Evolutionary conservation across 2,888 invertebrate genomes (phyloP).

Genomic region (Melinopterus prodromus): DNA sequence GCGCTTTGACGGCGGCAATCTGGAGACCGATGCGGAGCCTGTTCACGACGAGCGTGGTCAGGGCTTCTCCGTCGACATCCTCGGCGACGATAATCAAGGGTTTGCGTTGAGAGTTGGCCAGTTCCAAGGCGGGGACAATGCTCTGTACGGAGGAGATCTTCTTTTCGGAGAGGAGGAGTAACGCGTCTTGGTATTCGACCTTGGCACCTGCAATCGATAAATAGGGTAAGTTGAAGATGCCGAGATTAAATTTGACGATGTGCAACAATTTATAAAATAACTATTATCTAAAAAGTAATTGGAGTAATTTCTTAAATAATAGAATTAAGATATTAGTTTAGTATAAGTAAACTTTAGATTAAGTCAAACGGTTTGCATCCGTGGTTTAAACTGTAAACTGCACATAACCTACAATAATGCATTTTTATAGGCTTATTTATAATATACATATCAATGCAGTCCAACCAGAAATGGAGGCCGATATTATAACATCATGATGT

Average conservation of each 20-base stretch:
- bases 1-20: constrained; percentile 63
- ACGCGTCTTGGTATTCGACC: constrained; percentile 97
- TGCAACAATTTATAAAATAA: too few relatives aligned
- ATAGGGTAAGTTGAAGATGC: constrained; percentile 30
- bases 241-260: not conserved
- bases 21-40: constrained; percentile 61
- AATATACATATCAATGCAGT: too few relatives aligned
- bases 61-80: constrained; percentile 63
- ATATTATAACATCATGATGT: too few relatives aligned
- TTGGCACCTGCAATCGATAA: constrained; percentile 73
- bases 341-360: too few relatives aligned
- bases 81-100: constrained; percentile 84
- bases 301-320: too few relatives aligned
- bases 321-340: too few relatives aligned
- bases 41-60: constrained; percentile 62
- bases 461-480: too few relatives aligned
- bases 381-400: too few relatives aligned
- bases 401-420: not conserved
- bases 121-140: constrained; percentile 95
- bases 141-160: constrained; percentile 97
- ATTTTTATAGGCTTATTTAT: too few relatives aligned
- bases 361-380: too few relatives aligned
- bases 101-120: constrained; percentile 93
- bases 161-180: constrained; percentile 95
- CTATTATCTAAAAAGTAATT: too few relatives aligned